Conservation (phyloP, 2,113 vertebrate genomes). For the Rissa tridactyla region DNA sequence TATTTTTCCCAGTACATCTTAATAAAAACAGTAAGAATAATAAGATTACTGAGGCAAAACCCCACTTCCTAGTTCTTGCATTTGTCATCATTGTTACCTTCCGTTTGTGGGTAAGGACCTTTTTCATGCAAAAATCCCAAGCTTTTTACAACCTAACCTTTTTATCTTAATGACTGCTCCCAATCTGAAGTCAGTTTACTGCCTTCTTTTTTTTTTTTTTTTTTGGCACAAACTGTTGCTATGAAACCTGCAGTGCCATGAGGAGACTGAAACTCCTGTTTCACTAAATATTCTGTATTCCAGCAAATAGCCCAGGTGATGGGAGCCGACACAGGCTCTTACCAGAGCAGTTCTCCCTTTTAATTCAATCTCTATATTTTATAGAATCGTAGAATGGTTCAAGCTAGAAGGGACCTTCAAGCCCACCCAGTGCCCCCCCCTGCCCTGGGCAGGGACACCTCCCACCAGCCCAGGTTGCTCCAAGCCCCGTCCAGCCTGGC, state of each 20-base stretch:
- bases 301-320: neutral
- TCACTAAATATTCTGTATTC: fast-evolving
- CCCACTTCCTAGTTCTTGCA: neutral
- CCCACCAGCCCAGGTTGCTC: too few species aligned
- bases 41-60: neutral
- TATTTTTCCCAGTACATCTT: neutral
- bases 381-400: too few species aligned
- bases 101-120: neutral
- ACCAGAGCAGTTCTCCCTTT: neutral
- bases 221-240: neutral
- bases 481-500: too few species aligned
- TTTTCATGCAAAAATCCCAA: neutral
- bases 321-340: fast-evolving
- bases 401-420: too few species aligned
- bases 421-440: too few species aligned
- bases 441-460: too few species aligned
- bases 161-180: fast-evolving
- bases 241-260: too few species aligned
- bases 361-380: neutral
- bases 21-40: neutral
- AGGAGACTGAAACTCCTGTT: neutral
- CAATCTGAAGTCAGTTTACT: neutral
- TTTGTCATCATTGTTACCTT: neutral
- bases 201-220: neutral
- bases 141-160: neutral